Evolutionary conservation across 2,888 invertebrate genomes (phyloP).

Genomic region (Monopis laevigella): DNA sequence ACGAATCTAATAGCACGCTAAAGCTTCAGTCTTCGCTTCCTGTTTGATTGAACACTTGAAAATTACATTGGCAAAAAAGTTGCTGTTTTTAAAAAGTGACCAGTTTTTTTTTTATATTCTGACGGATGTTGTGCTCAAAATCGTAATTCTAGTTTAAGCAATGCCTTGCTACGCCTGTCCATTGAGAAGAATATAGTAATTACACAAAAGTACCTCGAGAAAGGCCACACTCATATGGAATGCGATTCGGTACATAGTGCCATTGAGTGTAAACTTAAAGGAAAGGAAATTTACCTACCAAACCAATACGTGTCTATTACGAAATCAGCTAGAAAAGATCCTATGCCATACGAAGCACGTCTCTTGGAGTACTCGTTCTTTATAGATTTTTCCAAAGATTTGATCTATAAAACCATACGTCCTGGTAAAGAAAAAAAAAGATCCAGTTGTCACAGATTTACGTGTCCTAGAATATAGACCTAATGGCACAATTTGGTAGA

Average conservation of each 20-base stretch:
- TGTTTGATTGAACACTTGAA: conserved; percentile 11
- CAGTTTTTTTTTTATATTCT: conserved; percentile 6
- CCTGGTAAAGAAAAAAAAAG: too few relatives aligned
- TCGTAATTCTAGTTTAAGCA: conserved; percentile 9
- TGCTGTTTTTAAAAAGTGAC: neutral
- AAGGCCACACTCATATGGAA: conserved; percentile 16
- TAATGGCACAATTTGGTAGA: too few relatives aligned
- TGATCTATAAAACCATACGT: too few relatives aligned
- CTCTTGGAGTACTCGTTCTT: too few relatives aligned
- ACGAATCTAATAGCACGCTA: conserved; percentile 13
- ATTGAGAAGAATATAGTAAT: conserved; percentile 13
- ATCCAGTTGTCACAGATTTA: too few relatives aligned
- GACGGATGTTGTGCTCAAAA: conserved; percentile 12
- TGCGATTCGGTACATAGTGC: conserved; percentile 26
- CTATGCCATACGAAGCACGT: conserved; percentile 14
- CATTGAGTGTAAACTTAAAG: conserved; percentile 25
- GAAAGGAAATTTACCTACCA: conserved; percentile 21
- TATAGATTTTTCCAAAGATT: too few relatives aligned
- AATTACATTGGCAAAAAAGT: conserved; percentile 7
- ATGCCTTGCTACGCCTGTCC: conserved; percentile 9
- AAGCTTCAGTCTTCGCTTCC: conserved; percentile 18
- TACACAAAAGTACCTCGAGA: conserved; percentile 13
- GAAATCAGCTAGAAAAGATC: conserved; percentile 16
- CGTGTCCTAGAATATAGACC: too few relatives aligned
- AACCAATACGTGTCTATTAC: conserved; percentile 21